Base-by-base conservation (phyloP, 1,140 invertebrate genomes). In the Trypoxylus dichotomus region DNA sequence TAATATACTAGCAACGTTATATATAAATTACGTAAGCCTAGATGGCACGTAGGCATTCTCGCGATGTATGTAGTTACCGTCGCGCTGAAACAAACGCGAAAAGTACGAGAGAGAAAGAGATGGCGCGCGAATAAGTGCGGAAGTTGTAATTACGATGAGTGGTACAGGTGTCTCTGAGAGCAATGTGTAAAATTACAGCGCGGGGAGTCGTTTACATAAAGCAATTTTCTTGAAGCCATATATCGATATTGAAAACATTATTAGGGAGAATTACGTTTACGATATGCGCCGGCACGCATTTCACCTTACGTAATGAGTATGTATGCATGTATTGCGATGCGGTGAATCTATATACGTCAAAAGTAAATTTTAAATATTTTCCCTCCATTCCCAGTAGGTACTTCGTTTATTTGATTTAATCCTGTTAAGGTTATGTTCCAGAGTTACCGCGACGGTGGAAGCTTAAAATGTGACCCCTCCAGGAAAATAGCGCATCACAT, bases 121-220 rank as follows among this genome's bases (percentile, higher is more conserved):
- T 15, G 3, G 68, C 68, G 29, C 19, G 3, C 71, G 27, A 27
- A 24, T 63, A 63, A 63, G 60, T 63, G 60, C 21, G 60, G 60
- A 63, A 63, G 60, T 73, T 32, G 71, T 73, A 73, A 73, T 73
- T 73, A 73, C 71, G 71, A 73, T 32, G 71, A 73, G 71, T 73
- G 71, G 71, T 73, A 73, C 71, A 73, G 71, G 71, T 73, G 71
- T 73, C 29, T 73, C 71, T 41, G 71, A 29, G 71, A 73, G 32
- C 71, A n/a, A 13, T 42, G 71, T 32, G 32, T 32, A 27, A 73
- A 73, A 73, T 73, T 73, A 73, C 71, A 37, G 71, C 78, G 24
- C 58, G 24, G 78, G 78, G 78, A 79, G 75, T 68, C 75, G 78
- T 79, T 79, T 79, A 73, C 78, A 77, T 79, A 79, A 76, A 79